Base-by-base conservation (phyloP, 2,797 vertebrate species). In the Coreius guichenoti region DNA sequence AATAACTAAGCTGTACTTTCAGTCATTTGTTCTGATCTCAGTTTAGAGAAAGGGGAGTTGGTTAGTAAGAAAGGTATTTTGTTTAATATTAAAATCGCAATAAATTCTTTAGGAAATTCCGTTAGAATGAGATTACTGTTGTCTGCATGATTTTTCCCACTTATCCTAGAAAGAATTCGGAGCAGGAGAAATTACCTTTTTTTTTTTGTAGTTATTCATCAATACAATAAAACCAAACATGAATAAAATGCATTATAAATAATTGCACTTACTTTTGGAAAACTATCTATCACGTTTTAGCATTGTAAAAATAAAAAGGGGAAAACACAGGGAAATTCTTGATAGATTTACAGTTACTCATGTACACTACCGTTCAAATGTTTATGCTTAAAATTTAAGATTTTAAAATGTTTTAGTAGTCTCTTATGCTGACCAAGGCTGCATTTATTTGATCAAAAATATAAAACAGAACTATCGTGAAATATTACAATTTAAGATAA, bases 61-160 rank as follows among this genome's bases (percentile, higher is more conserved):
- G 61, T 56, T 51, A 17, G 47, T 81, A 69, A 92, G 29, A 92
- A 90, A 33, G 0, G 49, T 77, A 92, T 88, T 92, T 85, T 88
- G 86, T 87, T 56, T 68, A 79, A 73, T 79, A 86, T 76, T 82
- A 63, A 65, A 89, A 73, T 87, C 81, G 43, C 43, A 61, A 47
- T 33, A 82, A 91, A 89, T 82, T 67, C 84, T 85, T 85, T 78
- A 23, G 88, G 86, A 88, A 89, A 89, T 92, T 90, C 26, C 84
- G 88, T 88, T 91, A 89, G 91, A 88, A 88, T 85, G 43, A 83
- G 89, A 92, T 93, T 89, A 88, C 87, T 93, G 86, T 90, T 89
- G 80, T 90, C 80, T 88, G 80, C 67, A 81, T 70, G 74, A 79
- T 86, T 86, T 72, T 82, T 90, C 82, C 84, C 84, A 72, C 54